These are phyloP conservation scores for Hemicentrotus pulcherrimus DNA, from an alignment of 35 echinoderm and acorn worm species.

Conservation along the genomic window DNA sequence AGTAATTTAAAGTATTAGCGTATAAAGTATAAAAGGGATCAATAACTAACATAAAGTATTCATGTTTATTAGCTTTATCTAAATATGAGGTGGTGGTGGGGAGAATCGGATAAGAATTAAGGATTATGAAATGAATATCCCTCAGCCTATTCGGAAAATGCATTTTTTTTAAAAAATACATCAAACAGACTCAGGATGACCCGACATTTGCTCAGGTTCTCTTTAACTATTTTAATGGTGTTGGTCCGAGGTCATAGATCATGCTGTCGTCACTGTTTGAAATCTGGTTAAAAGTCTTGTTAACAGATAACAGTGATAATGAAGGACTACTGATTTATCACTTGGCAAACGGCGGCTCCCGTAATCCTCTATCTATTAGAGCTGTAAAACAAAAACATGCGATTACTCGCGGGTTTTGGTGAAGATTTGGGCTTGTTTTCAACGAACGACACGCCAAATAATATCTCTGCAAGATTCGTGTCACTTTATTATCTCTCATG, in stretches of 20 bases:
- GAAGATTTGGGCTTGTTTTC: not conserved
- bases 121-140: not conserved
- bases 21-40: no score
- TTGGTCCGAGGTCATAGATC: not conserved
- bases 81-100: no score
- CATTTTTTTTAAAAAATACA: no score
- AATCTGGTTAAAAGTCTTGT: constrained; percentile 12
- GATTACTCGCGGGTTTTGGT: not conserved
- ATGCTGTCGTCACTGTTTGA: not conserved
- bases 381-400: not conserved
- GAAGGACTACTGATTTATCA: not conserved
- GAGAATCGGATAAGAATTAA: no score
- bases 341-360: not conserved
- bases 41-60: no score
- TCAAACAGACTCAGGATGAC: not conserved
- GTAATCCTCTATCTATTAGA: not conserved
- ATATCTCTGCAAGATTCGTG: no score
- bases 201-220: not conserved
- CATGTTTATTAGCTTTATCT: no score
- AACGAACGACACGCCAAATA: not conserved
- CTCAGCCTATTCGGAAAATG: no score
- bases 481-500: no score
- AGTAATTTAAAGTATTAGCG: no score
- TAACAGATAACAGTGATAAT: not conserved
- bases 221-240: not conserved